phyloP scores from a whole-genome alignment of 2,113 vertebrate genomes.

The Thomomys bottae region DNA sequence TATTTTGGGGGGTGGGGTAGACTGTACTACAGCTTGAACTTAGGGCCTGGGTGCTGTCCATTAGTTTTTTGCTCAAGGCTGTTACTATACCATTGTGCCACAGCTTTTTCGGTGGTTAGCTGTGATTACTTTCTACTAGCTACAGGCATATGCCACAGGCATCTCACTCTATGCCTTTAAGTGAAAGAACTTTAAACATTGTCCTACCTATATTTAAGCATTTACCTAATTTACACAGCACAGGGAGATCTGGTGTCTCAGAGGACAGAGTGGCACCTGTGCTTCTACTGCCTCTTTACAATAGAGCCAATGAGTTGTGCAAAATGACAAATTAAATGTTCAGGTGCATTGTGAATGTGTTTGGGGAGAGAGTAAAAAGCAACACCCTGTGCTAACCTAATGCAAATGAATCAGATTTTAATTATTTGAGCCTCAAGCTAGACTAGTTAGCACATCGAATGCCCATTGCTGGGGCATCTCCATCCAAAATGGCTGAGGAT shows the following conservation, averaged over 20 bases:
- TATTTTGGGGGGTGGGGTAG: no score
- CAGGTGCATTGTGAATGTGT: conserved; percentile 67
- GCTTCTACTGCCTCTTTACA: conserved; percentile 41
- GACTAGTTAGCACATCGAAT: conserved; percentile 55
- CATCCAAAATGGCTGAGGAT: conserved; percentile 72
- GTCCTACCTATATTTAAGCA: not conserved
- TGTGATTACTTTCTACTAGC: no score
- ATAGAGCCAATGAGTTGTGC: conserved; percentile 61
- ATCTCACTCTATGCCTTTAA: conserved; percentile 34
- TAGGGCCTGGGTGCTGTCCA: no score
- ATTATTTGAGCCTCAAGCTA: conserved; percentile 53
- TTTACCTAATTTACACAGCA: conserved; percentile 8
- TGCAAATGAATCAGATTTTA: conserved; percentile 75
- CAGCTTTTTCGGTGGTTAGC: no score
- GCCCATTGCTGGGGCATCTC: conserved; percentile 54
- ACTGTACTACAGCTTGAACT: no score
- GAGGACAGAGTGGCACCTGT: conserved; percentile 13
- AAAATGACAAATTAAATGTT: conserved; percentile 76
- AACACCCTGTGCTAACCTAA: conserved; percentile 51
- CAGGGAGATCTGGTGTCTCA: conserved; percentile 3
- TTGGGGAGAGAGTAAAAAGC: conserved; percentile 35
- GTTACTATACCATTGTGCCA: no score
- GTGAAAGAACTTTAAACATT: conserved; percentile 48
- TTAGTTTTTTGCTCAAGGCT: no score
- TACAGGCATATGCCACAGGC: no score